Evolutionary conservation across 2,888 invertebrate genomes (phyloP), one percentile per base, ranked within the genome.

Genomic region (Lucinisca nassula): DNA sequence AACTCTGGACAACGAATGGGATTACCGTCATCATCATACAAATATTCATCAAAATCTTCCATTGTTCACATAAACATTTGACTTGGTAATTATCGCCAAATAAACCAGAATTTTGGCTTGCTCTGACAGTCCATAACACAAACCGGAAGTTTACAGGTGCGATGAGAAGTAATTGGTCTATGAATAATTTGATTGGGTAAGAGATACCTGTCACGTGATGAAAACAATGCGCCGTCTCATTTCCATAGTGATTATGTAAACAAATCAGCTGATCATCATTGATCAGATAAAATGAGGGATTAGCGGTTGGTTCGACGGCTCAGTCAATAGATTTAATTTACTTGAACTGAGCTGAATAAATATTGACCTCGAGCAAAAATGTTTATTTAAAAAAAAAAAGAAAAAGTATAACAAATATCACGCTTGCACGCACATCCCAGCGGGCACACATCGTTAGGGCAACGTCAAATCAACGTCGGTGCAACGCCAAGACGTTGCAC

Each of bases 21-120:
- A 72, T 92, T 93, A 27, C 93, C 93, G 58, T 93, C 92, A 0
- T 92, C 92, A 74, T 93, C 93, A 82, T 91, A 93, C 32, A 93
- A 91, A 78, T 91, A 93, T 72, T 92, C 93, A 8, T 84, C 91
- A 74, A 92, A 85, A 74, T 93, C 86, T 40, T 70, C 82, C 90
- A 90, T 90, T 21, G 51, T 27, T 67, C 21, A 58, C 27, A 58
- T 27, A 27, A 58, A 27, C 58, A 58, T 51, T 51, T 21, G 21
- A 6, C 14, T 40, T 40, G 14, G 40, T 40, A 6, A 10, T 40
- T 40, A 6, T 10, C 8, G 40, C 40, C 14, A 6, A 40, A 40
- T 40, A 40, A 10, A 10, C 40, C 40, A 40, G 14, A 10, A 40
- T 40, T 58, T 27, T 58, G 58, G 27, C 58, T 58, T 58, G 58